Evolutionary conservation across 1,140 invertebrate species (phyloP).

Genomic region (Alviniconcha marisindica): DNA sequence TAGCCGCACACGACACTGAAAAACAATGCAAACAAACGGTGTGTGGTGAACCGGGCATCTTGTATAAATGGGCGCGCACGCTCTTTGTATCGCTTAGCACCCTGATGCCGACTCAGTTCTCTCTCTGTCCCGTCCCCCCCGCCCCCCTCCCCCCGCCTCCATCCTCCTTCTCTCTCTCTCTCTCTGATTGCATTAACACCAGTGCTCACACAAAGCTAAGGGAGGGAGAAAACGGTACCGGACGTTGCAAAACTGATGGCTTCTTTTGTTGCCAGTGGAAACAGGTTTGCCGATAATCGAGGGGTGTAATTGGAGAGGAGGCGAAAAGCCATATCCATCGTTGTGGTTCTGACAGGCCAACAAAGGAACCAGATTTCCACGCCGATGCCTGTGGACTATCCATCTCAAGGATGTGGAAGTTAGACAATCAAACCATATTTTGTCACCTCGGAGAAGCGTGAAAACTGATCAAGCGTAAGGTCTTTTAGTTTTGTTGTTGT

Average conservation of each 20-base stretch:
- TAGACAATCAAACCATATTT: conserved; percentile 4
- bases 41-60: background rate
- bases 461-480: background rate
- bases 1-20: conserved; percentile 21
- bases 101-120: background rate
- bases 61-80: background rate
- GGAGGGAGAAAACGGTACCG: conserved; percentile 18
- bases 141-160: too few relatives aligned
- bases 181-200: conserved; percentile 31
- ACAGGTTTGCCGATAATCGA: background rate
- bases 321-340: conserved; percentile 17
- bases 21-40: conserved; percentile 16
- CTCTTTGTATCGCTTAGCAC: conserved; percentile 21
- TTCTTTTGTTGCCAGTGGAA: conserved; percentile 25
- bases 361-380: background rate
- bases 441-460: background rate
- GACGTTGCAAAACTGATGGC: conserved; percentile 20
- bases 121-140: too few relatives aligned
- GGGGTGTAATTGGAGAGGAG: conserved; percentile 18
- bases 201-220: background rate
- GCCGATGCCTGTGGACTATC: background rate
- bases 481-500: too few relatives aligned
- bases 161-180: too few relatives aligned
- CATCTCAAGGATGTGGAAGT: conserved; percentile 18
- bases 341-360: conserved; percentile 13